These are phyloP conservation scores for Gallinago stenura DNA, from an alignment of 2,797 vertebrate genomes.

Conservation along the genomic window DNA sequence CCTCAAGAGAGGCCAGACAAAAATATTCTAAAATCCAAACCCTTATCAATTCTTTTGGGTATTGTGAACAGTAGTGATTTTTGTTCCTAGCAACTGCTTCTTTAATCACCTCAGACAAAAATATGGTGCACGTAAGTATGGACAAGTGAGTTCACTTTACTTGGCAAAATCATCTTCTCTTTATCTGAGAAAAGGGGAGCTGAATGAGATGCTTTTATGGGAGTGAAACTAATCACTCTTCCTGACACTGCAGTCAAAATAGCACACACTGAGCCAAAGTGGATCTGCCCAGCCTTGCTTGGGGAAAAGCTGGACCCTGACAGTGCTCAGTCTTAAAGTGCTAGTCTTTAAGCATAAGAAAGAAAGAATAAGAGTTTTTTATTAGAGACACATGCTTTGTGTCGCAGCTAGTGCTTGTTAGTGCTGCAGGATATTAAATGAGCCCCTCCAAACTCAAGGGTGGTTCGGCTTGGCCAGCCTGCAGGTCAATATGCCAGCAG, in stretches of 20 bases:
- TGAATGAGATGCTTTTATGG: not conserved
- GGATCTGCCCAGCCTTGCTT: not conserved
- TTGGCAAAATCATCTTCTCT: not conserved
- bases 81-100: not conserved
- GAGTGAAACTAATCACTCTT: not conserved
- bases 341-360: not conserved
- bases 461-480: not conserved
- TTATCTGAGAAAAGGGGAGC: not conserved
- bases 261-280: not conserved
- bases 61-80: not conserved
- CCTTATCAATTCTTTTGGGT: not conserved
- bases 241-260: not conserved
- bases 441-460: not conserved
- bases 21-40: not conserved
- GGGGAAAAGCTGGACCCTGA: not conserved
- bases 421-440: not conserved
- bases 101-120: not conserved
- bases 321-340: not conserved
- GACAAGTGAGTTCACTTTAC: not conserved
- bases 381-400: not conserved
- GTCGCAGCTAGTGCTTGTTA: not conserved
- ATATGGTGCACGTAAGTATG: rapidly evolving
- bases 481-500: not conserved
- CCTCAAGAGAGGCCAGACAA: not conserved
- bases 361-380: not conserved